Percentiles rank a stretch among this genome's conserved stretches.
These are phyloP conservation scores for Motacilla tschutschensis DNA, from an alignment of 2,113 vertebrate species.

Conservation along the genomic window DNA sequence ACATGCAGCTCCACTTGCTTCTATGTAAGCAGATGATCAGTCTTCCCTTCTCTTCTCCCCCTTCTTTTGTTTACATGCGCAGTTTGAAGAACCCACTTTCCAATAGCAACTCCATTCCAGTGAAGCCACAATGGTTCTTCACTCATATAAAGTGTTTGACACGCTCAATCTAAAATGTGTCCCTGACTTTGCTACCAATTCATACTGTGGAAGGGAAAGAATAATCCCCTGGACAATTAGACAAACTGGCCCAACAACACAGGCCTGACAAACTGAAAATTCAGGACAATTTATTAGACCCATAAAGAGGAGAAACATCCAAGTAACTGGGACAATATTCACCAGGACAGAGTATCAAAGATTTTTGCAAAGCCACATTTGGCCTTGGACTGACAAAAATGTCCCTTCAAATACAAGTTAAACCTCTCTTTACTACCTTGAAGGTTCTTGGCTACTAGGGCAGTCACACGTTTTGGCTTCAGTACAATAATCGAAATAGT, in stretches of 20 bases:
- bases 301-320: neutral
- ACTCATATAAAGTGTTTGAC: neutral
- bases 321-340: neutral
- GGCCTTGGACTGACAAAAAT: neutral
- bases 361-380: neutral
- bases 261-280: neutral
- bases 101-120: neutral
- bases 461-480: conserved; percentile 4
- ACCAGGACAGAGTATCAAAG: neutral
- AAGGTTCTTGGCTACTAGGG: neutral
- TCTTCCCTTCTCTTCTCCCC: neutral
- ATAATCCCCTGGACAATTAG: neutral
- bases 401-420: neutral
- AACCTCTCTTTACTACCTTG: neutral
- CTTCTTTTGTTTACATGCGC: neutral
- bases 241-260: neutral
- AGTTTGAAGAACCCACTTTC: neutral
- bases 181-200: neutral
- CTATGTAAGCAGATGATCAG: neutral
- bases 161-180: neutral
- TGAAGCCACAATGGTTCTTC: neutral
- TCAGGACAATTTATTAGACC: neutral
- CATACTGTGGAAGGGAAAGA: rapidly evolving
- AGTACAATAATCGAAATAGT: conserved; percentile 16
- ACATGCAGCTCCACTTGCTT: conserved; percentile 1